Evolutionary conservation across 2,888 invertebrate species (phyloP), one percentile per base, ranked within the genome.

Genomic region (Adelognathus sp.): DNA sequence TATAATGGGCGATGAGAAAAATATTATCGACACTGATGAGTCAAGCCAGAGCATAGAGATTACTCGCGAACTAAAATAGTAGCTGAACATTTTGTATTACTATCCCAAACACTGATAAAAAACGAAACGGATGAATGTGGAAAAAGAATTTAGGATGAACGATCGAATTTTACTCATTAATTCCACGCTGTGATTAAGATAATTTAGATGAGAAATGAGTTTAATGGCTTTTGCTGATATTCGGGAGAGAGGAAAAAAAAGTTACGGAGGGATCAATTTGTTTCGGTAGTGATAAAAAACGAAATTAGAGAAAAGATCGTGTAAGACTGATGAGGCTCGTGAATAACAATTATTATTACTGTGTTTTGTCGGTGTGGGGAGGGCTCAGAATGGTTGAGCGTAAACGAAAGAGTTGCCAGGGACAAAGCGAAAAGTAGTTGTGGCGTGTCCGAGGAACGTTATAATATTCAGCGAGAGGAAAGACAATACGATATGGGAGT

Each of bases 391-490:
- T 60, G 73, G 39, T 73, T 33, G 44, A 54, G 31, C 29, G 64
- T 64, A 64, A 77, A 52, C 39, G 72, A 74, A 78, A 74, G 70
- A 74, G 64, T 74, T 70, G 64, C 70, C 52, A 70, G 44, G 36
- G 64, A 74, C 70, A 72, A 76, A 76, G 72, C 66, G 50, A 21
- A 81, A 81, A 72, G 58, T 75, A 61, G 73, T 52, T 75, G 36
- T 88, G 82, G 89, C 90, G 88, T 89, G 90, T 86, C 86, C 84
- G 74, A 83, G 85, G 84, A 86, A 86, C 89, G 89, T 90, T 90
- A 90, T 86, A 78, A 71, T 46, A 21, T 44, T 82, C 85, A n/a
- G n/a, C 78, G 58, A 82, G 81, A 83, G 82, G 86, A 87, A 86
- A 89, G 88, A 86, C 88, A 88, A 89, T 88, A 87, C 88, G 70